Percentiles rank a stretch among this genome's conserved stretches.
Evolutionary conservation across 1,140 invertebrate species (phyloP).

Genomic region (Drosophila burlai): DNA sequence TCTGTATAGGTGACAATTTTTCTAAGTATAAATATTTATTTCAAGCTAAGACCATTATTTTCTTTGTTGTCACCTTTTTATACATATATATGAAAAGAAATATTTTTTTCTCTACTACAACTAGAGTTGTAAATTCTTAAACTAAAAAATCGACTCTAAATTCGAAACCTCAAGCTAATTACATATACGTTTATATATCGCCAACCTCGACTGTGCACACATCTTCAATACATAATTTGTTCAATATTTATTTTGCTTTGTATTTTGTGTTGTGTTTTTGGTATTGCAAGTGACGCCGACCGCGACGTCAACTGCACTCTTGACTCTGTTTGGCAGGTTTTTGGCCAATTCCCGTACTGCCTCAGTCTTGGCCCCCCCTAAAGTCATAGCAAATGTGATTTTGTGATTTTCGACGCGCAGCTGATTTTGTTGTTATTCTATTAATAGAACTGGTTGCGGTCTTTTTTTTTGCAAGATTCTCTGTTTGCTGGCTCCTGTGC

Average conservation of each 20-base stretch:
- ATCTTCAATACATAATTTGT: constrained; percentile 77
- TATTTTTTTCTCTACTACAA: no score
- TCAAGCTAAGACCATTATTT: no score
- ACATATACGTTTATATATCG: not conserved
- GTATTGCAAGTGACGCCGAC: constrained; percentile 21
- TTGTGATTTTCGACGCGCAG: constrained; percentile 75
- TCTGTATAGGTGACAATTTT: no score
- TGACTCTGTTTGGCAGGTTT: constrained; percentile 66
- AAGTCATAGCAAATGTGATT: constrained; percentile 53
- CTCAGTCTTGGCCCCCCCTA: constrained; percentile 7
- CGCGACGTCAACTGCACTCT: constrained; percentile 56
- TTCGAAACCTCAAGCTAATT: not conserved
- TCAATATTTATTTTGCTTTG: constrained; percentile 71
- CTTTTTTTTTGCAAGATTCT: constrained; percentile 6
- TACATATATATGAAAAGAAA: no score
- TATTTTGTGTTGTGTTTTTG: constrained; percentile 64
- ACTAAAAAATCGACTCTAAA: not conserved
- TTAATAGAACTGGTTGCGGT: constrained; percentile 53
- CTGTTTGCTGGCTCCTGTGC: constrained; percentile 35
- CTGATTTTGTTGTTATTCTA: constrained; percentile 81
- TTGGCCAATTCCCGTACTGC: constrained; percentile 36
- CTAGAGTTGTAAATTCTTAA: no score
- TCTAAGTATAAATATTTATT: no score
- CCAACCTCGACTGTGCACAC: constrained; percentile 18
- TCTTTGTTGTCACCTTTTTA: no score